Evolutionary conservation across 2,797 vertebrate genomes (phyloP).

Genomic region (Rhabdophis nuchalis): DNA sequence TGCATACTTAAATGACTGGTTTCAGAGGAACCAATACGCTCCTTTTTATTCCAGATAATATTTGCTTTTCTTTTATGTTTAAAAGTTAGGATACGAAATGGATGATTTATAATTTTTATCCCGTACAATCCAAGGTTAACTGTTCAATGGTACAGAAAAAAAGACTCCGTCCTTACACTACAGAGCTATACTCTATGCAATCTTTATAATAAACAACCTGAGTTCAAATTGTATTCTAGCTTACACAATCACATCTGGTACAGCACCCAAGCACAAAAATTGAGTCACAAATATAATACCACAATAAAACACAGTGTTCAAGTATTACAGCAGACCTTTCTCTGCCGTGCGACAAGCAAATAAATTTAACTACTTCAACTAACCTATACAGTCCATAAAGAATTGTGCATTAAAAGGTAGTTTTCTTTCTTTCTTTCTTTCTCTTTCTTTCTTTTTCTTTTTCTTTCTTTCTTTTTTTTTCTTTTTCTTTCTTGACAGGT

Average conservation of each 20-base stretch:
- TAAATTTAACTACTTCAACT: conserved; percentile 78
- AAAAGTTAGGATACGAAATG: background rate
- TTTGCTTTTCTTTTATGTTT: background rate
- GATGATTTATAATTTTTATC: conserved; percentile 29
- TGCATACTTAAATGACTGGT: conserved; percentile 62
- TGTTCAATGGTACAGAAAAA: conserved; percentile 70
- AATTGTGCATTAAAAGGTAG: conserved; percentile 90
- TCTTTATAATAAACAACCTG: conserved; percentile 78
- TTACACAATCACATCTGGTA: conserved; percentile 81
- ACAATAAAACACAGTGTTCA: conserved; percentile 79
- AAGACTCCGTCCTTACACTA: conserved; percentile 66
- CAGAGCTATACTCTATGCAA: conserved; percentile 81
- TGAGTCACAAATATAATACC: conserved; percentile 84
- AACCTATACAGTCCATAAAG: conserved; percentile 77
- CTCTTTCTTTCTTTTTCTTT: background rate
- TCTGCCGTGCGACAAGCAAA: conserved; percentile 77
- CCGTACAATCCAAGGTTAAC: conserved; percentile 70
- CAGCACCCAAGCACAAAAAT: conserved; percentile 81
- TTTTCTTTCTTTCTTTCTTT: conserved; percentile 59
- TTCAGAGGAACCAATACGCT: conserved; percentile 57
- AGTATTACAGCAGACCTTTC: conserved; percentile 74
- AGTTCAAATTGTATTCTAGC: conserved; percentile 81
- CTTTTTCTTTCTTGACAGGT: conserved; percentile 66
- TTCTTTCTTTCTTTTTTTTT: conserved; percentile 36
- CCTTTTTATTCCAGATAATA: background rate